Evolutionary conservation across 2,888 invertebrate species (phyloP), one percentile per base, ranked within the genome.

Genomic region (Patella depressa): DNA sequence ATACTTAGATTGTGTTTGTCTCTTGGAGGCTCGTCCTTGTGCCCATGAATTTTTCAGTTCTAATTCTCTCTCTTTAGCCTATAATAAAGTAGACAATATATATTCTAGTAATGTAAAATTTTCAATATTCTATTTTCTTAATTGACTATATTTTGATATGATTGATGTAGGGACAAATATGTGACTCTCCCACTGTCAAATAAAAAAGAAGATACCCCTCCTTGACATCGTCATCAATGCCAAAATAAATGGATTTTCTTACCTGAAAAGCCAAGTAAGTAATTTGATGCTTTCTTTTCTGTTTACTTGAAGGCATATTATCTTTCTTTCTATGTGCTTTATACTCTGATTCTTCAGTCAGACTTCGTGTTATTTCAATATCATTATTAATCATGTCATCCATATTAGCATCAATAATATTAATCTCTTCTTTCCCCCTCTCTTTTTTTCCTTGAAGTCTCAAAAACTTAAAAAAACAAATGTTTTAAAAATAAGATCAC

Each of bases 1-100:
- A 93, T 98, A 98, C 94, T 98, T 98, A 57, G 96, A 95, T 91
- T 97, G 96, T n/a, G 97, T 96, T 92, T 96, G 96, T 89, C 95
- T 94, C 85, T 95, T 94, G 3, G 95, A 95, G 93, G 95, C 94
- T 87, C 95, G 94, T 91, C 96, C 98, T 85, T 95, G 94, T 9
- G 98, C 95, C 98, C 98, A 98, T 92, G 96, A 96, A 89, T 97
- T 97, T 91, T 98, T 96, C 74, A 98, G 92, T 89, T 98, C 97
- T 79, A 96, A 94, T 91, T 98, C 98, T 92, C 97, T 96, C 80
- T 97, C 97, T 91, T 98, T 98, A 3, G 98, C 98, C 94, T 91
- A 85, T 74, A 88, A 89, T 84, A 59, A 45, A 70, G 65, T 72
- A 71, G 19, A 74, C 19, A 70, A 70, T n/a, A 73, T n/a, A 73